Evolutionary conservation across 2,797 vertebrate genomes (phyloP).

Genomic region (Molossus alvarezi): DNA sequence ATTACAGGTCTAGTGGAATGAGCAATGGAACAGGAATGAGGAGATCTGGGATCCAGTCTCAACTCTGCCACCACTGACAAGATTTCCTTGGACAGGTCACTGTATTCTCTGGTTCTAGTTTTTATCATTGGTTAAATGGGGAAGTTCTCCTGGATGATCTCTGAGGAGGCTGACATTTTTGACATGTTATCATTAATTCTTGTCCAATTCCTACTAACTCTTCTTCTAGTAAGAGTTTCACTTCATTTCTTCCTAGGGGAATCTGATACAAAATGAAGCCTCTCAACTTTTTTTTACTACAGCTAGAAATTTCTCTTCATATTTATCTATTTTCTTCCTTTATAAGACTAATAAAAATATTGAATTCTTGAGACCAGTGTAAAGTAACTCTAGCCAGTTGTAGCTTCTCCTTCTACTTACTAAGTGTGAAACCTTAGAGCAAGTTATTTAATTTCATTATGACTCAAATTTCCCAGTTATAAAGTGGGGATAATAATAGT

Average conservation of each 20-base stretch:
- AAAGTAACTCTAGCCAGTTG: constrained; percentile 7
- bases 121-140: constrained; percentile 30
- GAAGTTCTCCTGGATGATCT: background rate
- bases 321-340: background rate
- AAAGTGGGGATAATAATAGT: background rate
- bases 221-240: background rate
- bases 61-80: background rate
- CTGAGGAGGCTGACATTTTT: constrained; percentile 51
- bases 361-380: constrained; percentile 20
- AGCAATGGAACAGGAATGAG: background rate
- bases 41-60: background rate
- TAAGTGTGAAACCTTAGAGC: background rate
- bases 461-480: constrained; percentile 25
- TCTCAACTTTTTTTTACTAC: constrained; percentile 14
- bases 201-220: background rate
- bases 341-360: constrained; percentile 31
- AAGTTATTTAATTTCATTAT: constrained; percentile 59
- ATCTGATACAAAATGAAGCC: background rate
- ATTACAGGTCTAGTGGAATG: background rate
- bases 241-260: constrained; percentile 63
- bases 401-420: constrained; percentile 32
- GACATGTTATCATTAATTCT: background rate
- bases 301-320: constrained; percentile 61
- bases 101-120: constrained; percentile 23
- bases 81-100: background rate